Percentiles rank a stretch among this genome's conserved stretches.
These are phyloP conservation scores for Epirrhoe alternata DNA, from an alignment of 2,888 invertebrate species.

Conservation along the genomic window DNA sequence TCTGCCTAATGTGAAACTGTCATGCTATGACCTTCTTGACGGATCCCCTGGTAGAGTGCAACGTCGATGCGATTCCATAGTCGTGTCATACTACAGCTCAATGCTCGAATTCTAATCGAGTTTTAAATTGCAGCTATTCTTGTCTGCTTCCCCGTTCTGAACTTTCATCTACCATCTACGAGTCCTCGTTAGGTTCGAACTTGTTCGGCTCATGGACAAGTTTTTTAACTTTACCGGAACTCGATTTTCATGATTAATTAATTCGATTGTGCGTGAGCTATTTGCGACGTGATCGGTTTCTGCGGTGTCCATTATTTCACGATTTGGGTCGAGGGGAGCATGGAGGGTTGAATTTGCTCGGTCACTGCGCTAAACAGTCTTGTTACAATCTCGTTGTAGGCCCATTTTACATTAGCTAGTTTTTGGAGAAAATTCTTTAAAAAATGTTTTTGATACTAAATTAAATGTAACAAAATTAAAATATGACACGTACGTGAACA, in stretches of 20 bases:
- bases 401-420: not conserved
- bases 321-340: slow-evolving; percentile 72
- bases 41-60: not conserved
- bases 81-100: slow-evolving; percentile 49
- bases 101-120: slow-evolving; percentile 83
- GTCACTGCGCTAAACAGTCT: slow-evolving; percentile 76
- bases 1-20: too few species aligned
- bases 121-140: slow-evolving; percentile 85
- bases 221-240: slow-evolving; percentile 78
- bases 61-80: not conserved
- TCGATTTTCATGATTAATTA: slow-evolving; percentile 82
- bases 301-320: slow-evolving; percentile 75
- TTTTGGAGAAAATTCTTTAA: not conserved
- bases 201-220: slow-evolving; percentile 73
- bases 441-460: not conserved
- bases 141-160: slow-evolving; percentile 72
- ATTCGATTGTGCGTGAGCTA: slow-evolving; percentile 81
- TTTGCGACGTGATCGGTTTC: slow-evolving; percentile 70
- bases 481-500: too few species aligned
- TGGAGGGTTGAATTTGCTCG: slow-evolving; percentile 72
- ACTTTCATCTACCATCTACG: slow-evolving; percentile 77
- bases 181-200: slow-evolving; percentile 82
- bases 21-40: too few species aligned
- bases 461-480: too few species aligned
- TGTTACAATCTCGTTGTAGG: slow-evolving; percentile 59